Base-by-base conservation (phyloP, 2,797 vertebrate genomes). In the Sebastolobus alascanus region DNA sequence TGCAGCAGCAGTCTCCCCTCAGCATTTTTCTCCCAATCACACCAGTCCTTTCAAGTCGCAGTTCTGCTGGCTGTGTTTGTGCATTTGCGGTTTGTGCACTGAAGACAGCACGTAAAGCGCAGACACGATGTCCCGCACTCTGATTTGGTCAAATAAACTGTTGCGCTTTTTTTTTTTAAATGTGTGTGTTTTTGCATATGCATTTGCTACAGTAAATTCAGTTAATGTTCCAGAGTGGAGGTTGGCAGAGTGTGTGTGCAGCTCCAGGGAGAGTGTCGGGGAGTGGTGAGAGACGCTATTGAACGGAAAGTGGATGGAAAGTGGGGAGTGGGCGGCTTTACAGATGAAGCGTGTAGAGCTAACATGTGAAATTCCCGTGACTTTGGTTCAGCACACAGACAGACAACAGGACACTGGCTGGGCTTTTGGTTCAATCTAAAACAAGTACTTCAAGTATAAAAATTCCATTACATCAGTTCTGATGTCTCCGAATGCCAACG, bases 311-410 rank as follows among this genome's bases (percentile, higher is more conserved):
- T 86, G 89, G 85, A 75, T 69, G 75, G 81, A 90, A 85, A 90
- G 83, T 80, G 83, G 77, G 56, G 78, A 85, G 92, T 91, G 87
- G 84, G 90, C 14, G 88, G 84, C 63, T 90, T 82, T 76, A 43
- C 38, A 73, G 56, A 85, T 83, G 84, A 85, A 83, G 75, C 61
- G 3, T 82, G 75, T 72, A 14, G 60, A 83, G 65, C 22, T 27
- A 29, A 64, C 50, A 83, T 79, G 72, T 83, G 46, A 89, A 83
- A 91, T 86, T 80, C 73, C 83, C 33, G 18, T 8, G 35, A 82
- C 59, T 79, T 78, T 67, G 55, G 37, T 65, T 77, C 43, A 71
- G 64, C 52, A 80, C 52, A 80, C 7, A 75, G 40, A 75, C 12
- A 40, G 18, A 37, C 75, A 83, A 33, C 4, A 68, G 40, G 79